A percentile compares a stretch with the other conserved stretches of the same genome.
These are phyloP conservation scores for Nothoprocta pentlandii DNA, from an alignment of 2,113 vertebrate species.

Conservation along the genomic window DNA sequence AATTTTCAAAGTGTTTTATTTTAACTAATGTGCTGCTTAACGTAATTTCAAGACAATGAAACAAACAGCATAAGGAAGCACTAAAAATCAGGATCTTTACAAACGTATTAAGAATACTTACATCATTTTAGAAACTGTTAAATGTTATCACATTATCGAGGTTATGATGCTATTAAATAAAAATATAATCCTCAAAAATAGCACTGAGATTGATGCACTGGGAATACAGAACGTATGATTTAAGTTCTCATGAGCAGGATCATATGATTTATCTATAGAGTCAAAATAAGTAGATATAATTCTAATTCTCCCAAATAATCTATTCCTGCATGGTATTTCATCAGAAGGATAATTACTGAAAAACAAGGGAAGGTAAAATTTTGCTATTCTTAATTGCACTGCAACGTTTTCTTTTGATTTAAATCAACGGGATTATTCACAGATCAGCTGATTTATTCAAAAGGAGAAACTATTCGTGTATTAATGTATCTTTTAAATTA, in stretches of 20 bases:
- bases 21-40: not conserved
- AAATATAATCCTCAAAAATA: not conserved
- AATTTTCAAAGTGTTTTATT: not conserved
- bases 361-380: not conserved
- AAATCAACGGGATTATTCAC: conserved; percentile 23
- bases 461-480: not conserved
- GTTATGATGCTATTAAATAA: not conserved
- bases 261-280: not conserved
- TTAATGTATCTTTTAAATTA: not conserved
- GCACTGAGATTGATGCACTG: not conserved
- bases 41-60: not conserved
- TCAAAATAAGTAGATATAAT: not conserved
- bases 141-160: not conserved
- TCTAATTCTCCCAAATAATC: not conserved
- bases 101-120: not conserved
- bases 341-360: not conserved
- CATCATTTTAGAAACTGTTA: not conserved
- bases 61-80: not conserved
- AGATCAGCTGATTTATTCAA: conserved; percentile 34
- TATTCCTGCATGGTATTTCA: not conserved
- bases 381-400: not conserved
- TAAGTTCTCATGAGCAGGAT: not conserved
- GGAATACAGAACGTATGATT: not conserved
- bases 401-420: not conserved
- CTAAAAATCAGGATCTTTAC: not conserved